Evolutionary conservation across 2,888 invertebrate species (phyloP).

Genomic region (Drosophila diplacantha): DNA sequence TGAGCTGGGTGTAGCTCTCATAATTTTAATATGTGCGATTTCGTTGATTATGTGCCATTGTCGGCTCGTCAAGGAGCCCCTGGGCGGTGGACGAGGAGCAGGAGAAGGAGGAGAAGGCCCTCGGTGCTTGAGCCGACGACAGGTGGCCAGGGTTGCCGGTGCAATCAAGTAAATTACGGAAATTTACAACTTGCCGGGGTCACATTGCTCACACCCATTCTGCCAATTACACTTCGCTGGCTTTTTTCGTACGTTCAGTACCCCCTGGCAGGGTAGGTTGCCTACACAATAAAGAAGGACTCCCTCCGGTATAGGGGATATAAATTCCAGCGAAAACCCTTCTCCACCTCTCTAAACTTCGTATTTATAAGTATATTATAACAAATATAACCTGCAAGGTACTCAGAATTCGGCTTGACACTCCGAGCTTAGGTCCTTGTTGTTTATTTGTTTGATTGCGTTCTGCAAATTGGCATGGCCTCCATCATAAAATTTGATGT

Average conservation of each 20-base stretch:
- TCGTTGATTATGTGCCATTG: slow-evolving; percentile 51
- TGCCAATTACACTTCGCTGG: not conserved
- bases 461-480: slow-evolving; percentile 51
- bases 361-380: not conserved
- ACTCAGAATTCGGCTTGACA: not conserved
- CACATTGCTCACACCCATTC: slow-evolving; percentile 30
- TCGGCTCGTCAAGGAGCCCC: slow-evolving; percentile 39
- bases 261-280: not conserved
- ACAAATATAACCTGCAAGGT: not conserved
- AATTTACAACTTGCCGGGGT: slow-evolving; percentile 55
- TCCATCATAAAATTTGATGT: slow-evolving; percentile 58
- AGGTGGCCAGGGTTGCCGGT: slow-evolving; percentile 42
- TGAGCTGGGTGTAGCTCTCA: slow-evolving; percentile 10
- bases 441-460: slow-evolving; percentile 55
- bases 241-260: slow-evolving; percentile 10
- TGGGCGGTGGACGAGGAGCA: too few species aligned
- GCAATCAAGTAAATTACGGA: slow-evolving; percentile 58
- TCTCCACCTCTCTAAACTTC: not conserved
- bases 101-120: not conserved
- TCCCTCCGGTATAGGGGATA: not conserved
- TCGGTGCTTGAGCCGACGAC: slow-evolving; percentile 19
- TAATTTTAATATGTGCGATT: slow-evolving; percentile 49
- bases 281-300: not conserved
- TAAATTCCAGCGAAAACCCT: not conserved
- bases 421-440: slow-evolving; percentile 2